Base-by-base conservation (phyloP, 1,140 invertebrate genomes). In the Neodiprion lecontei region DNA sequence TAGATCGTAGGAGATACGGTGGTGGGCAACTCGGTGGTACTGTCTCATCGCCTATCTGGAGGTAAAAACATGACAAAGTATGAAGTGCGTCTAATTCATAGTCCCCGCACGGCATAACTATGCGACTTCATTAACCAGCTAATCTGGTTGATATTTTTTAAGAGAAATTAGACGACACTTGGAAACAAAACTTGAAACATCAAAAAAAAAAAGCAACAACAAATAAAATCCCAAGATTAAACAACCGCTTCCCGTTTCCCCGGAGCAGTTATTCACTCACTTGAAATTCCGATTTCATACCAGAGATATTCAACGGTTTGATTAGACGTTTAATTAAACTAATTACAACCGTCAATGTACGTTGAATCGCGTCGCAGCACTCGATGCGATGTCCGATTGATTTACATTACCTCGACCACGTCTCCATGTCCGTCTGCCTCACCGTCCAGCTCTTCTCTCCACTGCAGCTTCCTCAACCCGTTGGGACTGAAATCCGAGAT, bases 111-210 rank as follows among this genome's bases (percentile, higher is more conserved):
- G 53, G 53, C 53, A 4, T 61, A 61, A 61, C 53, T 61, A 61
- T 61, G 53, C 53, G 53, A 61, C 53, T 61, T 61, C 53, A 61
- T 61, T 61, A 61, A 61, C 53, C 53, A 61, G 53, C 53, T 61
- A 61, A 61, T 61, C 53, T 61, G 53, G 53, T 61, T 61, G 53
- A 61, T 61, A 61, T 61, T 61, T 61, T 61, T 61, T 7, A 61
- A 12, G 11, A 12, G 53, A 40, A 40, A 40, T 40, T 40, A 40
- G 28, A 40, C 28, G 28, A 40, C 28, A 40, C 28, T 40, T 40
- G 28, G 28, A 40, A 40, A 40, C 28, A 5, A 40, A 40, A 40
- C 5, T 40, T 40, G 28, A 40, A 40, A 40, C 17, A 1, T 4
- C 5, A 40, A 40, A 40, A 40, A 5, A 17, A 28, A 40, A 40